These are phyloP conservation scores for Saccostrea echinata DNA, from an alignment of 1,140 invertebrate genomes.

Conservation along the genomic window DNA sequence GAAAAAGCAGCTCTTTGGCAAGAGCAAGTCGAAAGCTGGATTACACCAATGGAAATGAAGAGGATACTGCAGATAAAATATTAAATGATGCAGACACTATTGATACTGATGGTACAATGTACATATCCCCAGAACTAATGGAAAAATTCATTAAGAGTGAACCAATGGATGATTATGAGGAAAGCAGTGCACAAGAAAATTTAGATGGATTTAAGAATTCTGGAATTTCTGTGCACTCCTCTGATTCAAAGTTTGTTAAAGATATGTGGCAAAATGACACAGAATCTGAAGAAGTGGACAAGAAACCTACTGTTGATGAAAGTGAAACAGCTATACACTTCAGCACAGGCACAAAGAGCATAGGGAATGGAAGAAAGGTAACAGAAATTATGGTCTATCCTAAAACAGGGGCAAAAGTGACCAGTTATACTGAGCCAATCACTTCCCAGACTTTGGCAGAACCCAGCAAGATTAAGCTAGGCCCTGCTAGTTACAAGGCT, in stretches of 20 bases:
- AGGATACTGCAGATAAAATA: background rate
- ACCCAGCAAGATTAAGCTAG: slow-evolving; percentile 45
- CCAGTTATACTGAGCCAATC: slow-evolving; percentile 29
- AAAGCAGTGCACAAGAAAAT: background rate
- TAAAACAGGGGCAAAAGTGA: slow-evolving; percentile 39
- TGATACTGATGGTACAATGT: slow-evolving; percentile 56
- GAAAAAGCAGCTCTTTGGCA: background rate
- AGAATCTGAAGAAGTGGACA: slow-evolving; percentile 5
- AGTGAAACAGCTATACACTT: slow-evolving; percentile 35
- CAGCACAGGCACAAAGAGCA: background rate
- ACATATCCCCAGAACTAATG: slow-evolving; percentile 39
- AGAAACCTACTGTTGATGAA: slow-evolving; percentile 17
- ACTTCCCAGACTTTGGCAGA: slow-evolving; percentile 12
- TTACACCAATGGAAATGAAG: slow-evolving; percentile 25
- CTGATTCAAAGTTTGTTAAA: slow-evolving; percentile 13
- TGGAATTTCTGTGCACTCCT: background rate
- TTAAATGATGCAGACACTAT: slow-evolving; percentile 42
- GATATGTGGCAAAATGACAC: background rate
- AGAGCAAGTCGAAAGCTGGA: background rate
- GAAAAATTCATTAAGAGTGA: slow-evolving; percentile 21
- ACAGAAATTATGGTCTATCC: slow-evolving; percentile 46
- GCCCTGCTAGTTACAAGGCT: slow-evolving; percentile 57
- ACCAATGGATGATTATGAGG: slow-evolving; percentile 21
- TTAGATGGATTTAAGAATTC: background rate
- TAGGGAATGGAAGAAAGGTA: slow-evolving; percentile 23